phyloP scores from a whole-genome alignment of 1,140 invertebrate genomes.

The Gyrodactylus salaris region DNA sequence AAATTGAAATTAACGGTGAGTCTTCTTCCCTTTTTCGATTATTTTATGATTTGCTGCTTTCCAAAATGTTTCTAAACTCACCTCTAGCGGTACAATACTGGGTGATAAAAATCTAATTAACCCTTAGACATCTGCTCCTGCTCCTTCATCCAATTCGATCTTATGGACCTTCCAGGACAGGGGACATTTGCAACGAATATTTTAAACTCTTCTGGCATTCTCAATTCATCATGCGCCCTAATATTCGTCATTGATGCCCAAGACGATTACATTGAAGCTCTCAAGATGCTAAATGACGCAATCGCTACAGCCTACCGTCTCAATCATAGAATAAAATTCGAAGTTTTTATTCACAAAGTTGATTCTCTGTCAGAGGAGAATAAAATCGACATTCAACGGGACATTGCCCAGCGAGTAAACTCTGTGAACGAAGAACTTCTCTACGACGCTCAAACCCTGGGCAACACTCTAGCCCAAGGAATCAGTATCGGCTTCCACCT shows the following conservation, averaged over 20 bases:
- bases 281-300: constrained; percentile 56
- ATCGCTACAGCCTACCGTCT: constrained; percentile 77
- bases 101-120: no score
- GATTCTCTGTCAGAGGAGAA: constrained; percentile 90
- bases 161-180: constrained; percentile 96
- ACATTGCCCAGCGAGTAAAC: constrained; percentile 76
- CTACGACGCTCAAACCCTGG: constrained; percentile 35
- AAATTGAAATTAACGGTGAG: constrained; percentile 74
- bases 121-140: constrained; percentile 37
- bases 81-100: no score
- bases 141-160: constrained; percentile 95
- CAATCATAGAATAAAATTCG: constrained; percentile 80
- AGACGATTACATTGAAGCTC: constrained; percentile 79
- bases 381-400: constrained; percentile 85
- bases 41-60: constrained; percentile 22
- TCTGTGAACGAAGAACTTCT: constrained; percentile 41
- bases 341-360: constrained; percentile 90
- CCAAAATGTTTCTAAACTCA: no score
- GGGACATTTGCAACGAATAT: constrained; percentile 81
- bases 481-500: constrained; percentile 41
- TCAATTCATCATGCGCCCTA: constrained; percentile 59
- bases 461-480: neutral
- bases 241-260: constrained; percentile 81
- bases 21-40: constrained; percentile 1
- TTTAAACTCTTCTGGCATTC: constrained; percentile 74